Conservation (phyloP, 2,113 vertebrate genomes). For the Ramphastos sulfuratus region DNA sequence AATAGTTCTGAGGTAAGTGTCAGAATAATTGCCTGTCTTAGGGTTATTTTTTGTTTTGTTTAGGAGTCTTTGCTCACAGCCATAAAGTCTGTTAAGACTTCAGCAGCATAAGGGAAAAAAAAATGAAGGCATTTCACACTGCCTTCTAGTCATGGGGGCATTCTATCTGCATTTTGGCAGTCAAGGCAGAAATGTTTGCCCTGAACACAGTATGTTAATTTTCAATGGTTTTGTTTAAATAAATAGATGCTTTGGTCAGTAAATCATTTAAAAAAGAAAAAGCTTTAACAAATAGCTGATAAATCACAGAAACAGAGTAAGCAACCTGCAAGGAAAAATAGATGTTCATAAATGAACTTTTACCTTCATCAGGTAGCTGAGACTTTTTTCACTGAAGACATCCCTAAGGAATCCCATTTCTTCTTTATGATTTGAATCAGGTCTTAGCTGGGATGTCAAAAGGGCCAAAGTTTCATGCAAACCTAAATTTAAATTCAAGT, state of each 20-base stretch:
- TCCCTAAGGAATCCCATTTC: slow-evolving; percentile 90
- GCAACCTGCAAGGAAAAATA: not conserved
- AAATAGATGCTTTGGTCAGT: not conserved
- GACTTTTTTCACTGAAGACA: slow-evolving; percentile 92
- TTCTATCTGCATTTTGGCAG: not conserved
- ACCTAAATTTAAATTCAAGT: slow-evolving; percentile 68
- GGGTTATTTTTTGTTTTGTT: not conserved
- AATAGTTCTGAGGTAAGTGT: not conserved
- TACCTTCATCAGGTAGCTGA: slow-evolving; percentile 93
- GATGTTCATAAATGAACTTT: not conserved
- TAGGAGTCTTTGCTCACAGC: not conserved
- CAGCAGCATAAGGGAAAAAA: not conserved
- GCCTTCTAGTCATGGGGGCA: not conserved
- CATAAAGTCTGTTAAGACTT: not conserved
- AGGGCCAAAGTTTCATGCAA: slow-evolving; percentile 93
- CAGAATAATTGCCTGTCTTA: not conserved
- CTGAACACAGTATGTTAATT: not conserved
- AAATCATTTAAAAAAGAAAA: not conserved
- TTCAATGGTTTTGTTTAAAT: not conserved
- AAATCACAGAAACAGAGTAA: not conserved
- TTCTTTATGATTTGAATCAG: slow-evolving; percentile 90
- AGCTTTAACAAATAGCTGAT: not conserved
- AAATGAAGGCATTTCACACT: not conserved
- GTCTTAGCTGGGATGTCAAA: slow-evolving; percentile 91
- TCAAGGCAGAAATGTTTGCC: not conserved